Base-by-base conservation (phyloP, 2,888 invertebrate species). In the Brenthis ino region DNA sequence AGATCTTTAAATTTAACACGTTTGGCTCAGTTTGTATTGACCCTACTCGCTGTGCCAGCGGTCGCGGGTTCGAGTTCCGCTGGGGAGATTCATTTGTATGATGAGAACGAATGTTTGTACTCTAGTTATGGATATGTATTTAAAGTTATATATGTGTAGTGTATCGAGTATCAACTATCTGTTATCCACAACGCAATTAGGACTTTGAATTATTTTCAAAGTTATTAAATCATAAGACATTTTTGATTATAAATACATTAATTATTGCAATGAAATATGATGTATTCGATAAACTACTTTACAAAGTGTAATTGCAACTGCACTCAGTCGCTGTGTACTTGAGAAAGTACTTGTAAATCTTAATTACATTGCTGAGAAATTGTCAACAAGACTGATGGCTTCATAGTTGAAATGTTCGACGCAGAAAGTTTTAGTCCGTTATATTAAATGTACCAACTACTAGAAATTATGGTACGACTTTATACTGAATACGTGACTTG, bases 271-370 rank as follows among this genome's bases (percentile, higher is more conserved):
- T 57, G 60, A 33, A 57, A 48, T 54, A 55, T 37, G 76, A 79
- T 79, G 80, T 78, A 80, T 80, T 80, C 78, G 78, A 80, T 78
- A 79, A 81, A 79, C 69, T 73, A 76, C 75, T 81, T 81, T 77
- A 77, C 75, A 57, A 73, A 64, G 74, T 37, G 74, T 85, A 85
- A 86, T 85, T 83, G 77, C 79, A 64, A 64, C 60, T 57, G 47
- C 58, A 54, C 68, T 69, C 70, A 82, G 82, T 80, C 80, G 83
- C 81, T 83, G 75, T 85, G 84, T 80, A 83, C 37, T 43, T 82
- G 73, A 75, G 72, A 76, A 76, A 75, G 74, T 74, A 74, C 67
- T 67, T 73, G 72, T 72, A 71, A 74, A 74, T 74, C 72, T 73
- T 74, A 72, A 76, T 74, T 71, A 72, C 69, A 37, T 65, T 68